Percentiles rank a stretch among this genome's conserved stretches.
Conservation (phyloP, 2,113 vertebrate genomes). For the Anhinga rufa region DNA sequence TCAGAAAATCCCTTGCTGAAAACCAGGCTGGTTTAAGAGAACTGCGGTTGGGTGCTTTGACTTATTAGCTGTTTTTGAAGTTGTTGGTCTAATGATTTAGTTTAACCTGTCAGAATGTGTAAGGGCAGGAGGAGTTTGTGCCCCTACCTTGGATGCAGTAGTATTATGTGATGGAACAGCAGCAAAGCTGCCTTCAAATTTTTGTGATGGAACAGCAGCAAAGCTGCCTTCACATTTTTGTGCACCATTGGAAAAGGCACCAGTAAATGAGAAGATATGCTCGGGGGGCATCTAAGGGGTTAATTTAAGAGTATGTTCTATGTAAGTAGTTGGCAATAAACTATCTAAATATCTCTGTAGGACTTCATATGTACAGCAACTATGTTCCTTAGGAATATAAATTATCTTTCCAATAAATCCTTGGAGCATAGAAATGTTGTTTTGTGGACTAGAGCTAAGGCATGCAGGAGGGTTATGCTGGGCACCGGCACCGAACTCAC, state of each 20-base stretch:
- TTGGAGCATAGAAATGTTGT: background rate
- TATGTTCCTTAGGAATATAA: background rate
- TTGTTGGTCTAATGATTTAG: background rate
- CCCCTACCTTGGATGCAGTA: background rate
- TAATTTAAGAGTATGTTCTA: background rate
- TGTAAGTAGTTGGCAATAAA: background rate
- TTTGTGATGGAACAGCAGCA: background rate
- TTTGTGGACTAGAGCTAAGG: background rate
- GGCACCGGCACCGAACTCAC: fast-evolving
- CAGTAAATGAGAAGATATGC: background rate
- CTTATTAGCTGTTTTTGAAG: background rate
- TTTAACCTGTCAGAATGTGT: background rate
- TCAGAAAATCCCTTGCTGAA: background rate
- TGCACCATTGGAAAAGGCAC: background rate
- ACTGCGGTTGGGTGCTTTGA: background rate
- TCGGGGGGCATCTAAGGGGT: background rate
- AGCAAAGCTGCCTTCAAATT: background rate
- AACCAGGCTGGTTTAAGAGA: background rate
- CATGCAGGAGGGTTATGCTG: background rate
- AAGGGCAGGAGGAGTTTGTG: background rate
- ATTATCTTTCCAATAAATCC: background rate
- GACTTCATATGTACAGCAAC: background rate
- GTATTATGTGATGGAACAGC: background rate
- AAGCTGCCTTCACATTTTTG: background rate
- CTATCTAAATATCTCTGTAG: background rate